Conservation (phyloP, 2,113 vertebrate species). For the Ia io region DNA sequence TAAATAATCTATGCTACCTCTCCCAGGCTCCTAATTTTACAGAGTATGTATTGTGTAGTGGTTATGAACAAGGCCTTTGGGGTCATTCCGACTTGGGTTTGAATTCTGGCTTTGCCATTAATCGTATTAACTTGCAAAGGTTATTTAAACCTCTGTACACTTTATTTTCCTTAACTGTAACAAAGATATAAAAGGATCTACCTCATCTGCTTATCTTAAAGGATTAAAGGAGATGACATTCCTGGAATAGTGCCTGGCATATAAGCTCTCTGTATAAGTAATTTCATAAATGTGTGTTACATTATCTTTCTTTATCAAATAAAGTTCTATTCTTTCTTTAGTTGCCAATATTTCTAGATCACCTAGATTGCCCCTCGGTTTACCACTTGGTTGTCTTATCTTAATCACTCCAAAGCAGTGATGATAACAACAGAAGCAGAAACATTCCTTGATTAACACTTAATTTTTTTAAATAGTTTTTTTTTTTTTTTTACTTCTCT, state of each 20-base stretch:
- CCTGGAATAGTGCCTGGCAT: neutral
- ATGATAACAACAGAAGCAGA: neutral
- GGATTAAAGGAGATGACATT: neutral
- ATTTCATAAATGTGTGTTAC: neutral
- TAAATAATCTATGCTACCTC: neutral
- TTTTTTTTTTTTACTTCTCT: neutral
- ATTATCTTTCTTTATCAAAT: neutral
- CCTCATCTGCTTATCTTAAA: neutral
- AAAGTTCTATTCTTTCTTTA: neutral
- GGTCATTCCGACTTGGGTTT: neutral
- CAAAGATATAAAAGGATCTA: neutral
- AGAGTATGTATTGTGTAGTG: neutral
- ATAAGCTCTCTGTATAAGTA: neutral
- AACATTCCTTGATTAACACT: neutral
- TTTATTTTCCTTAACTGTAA: neutral
- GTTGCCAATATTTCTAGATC: neutral
- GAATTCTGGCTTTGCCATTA: neutral
- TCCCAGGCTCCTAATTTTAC: neutral
- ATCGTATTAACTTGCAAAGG: neutral
- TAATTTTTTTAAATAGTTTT: neutral
- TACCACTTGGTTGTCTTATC: neutral
- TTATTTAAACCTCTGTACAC: neutral
- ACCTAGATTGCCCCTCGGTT: neutral
- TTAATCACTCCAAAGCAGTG: neutral
- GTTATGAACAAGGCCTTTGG: neutral